Evolutionary conservation across 2,113 vertebrate species (phyloP).

Genomic region (Vombatus ursinus): DNA sequence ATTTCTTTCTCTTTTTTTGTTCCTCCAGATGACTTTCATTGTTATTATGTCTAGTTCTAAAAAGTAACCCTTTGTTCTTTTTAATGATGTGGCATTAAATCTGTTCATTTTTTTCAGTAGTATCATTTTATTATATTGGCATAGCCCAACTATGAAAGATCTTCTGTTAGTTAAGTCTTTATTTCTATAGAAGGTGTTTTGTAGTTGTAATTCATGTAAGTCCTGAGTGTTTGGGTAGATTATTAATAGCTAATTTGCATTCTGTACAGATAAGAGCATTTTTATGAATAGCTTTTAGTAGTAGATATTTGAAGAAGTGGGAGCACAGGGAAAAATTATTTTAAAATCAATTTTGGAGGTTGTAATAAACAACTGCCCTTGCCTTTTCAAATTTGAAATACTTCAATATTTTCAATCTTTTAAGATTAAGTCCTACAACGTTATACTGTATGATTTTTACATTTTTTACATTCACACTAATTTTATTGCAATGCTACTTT

Average conservation of each 20-base stretch:
- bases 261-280: not conserved
- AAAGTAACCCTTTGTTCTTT: not conserved
- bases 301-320: not conserved
- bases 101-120: not conserved
- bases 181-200: not conserved
- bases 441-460: not conserved
- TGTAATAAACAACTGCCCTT: not conserved
- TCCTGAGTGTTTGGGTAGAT: not conserved
- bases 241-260: not conserved
- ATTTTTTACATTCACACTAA: not conserved
- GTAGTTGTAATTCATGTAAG: not conserved
- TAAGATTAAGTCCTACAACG: not conserved
- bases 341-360: not conserved
- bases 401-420: not conserved
- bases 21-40: not conserved
- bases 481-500: not conserved
- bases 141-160: not conserved
- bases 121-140: not conserved
- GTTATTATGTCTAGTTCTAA: not conserved
- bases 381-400: not conserved
- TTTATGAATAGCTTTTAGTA: not conserved
- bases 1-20: not conserved
- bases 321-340: not conserved
- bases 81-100: not conserved
- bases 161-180: not conserved